Evolutionary conservation across 1,140 invertebrate genomes (phyloP), one percentile per base, ranked within the genome.

Genomic region (Drosophila pandora): DNA sequence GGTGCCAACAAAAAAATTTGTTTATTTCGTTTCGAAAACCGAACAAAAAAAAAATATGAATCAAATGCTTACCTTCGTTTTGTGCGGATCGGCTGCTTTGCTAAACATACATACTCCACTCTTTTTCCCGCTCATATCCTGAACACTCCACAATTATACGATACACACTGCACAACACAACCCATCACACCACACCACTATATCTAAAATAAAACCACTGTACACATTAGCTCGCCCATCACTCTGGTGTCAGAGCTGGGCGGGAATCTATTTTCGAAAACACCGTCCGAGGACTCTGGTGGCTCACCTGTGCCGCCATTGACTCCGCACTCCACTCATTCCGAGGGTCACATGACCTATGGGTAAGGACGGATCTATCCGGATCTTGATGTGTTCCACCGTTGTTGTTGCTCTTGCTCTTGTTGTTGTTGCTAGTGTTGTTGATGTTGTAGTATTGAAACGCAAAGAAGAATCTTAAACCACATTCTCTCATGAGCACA

Each of bases 191-290:
- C 37, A 57, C 25, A 59, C 45, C 56, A 57, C 21, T 43, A 48
- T 55, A 54, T 45, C 3, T 55, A 17, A 28, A 32, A 49, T 30
- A 58, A 17, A 43, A 55, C 17, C 54, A 37, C 32, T 32, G 32
- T 49, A 41, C 50, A 60, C 39, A 63, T 6, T 57, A 97, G 96
- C 93, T 97, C 96, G 82, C 96, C 96, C 89, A 97, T 97, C 93
- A 96, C 96, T 94, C 94, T 97, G 94, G 96, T 96, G 92, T 94
- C 94, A 92, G 96, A 97, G 94, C 95, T 97, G 93, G 96, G 96
- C 92, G 96, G 95, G 83, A 96, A 96, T 92, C 94, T 96, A 90
- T 96, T 96, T 94, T 96, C 94, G 94, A 97, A 96, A 94, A 96
- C 96, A 76, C 96, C 96, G 81, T 96, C 96, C 90, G 96, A 97